These are phyloP conservation scores for Brassicogethes aeneus DNA, from an alignment of 2,888 invertebrate genomes.

Conservation along the genomic window DNA sequence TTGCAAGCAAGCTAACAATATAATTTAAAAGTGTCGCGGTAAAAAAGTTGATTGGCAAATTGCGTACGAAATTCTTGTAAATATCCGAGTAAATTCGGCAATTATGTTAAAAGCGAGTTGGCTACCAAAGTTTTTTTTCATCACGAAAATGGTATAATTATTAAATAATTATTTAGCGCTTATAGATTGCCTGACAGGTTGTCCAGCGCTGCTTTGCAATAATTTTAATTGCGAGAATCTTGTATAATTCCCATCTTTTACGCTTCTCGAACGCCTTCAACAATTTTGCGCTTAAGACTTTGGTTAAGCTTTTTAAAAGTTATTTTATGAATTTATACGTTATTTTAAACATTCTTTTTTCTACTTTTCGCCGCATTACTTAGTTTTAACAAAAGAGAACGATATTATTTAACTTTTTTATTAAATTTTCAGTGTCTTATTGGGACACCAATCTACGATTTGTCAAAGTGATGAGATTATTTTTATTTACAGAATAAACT, in stretches of 20 bases:
- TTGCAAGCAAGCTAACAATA: neutral
- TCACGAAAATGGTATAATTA: neutral
- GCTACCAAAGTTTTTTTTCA: neutral
- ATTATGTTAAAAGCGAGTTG: conserved; percentile 1
- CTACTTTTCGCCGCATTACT: too few species aligned
- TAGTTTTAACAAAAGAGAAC: too few species aligned
- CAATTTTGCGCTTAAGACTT: too few species aligned
- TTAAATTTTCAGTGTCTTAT: too few species aligned
- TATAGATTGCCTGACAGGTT: neutral
- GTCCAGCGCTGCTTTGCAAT: neutral
- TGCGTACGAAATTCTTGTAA: neutral
- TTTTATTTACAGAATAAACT: too few species aligned
- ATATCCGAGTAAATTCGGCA: neutral
- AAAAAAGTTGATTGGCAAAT: neutral
- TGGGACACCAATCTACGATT: too few species aligned
- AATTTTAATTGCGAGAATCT: neutral
- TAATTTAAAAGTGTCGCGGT: neutral
- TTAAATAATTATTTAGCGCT: neutral
- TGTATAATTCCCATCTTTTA: neutral
- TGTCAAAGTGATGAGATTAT: too few species aligned
- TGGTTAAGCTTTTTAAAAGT: too few species aligned
- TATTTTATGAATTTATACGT: too few species aligned
- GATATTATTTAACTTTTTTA: too few species aligned
- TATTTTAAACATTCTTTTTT: too few species aligned
- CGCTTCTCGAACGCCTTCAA: neutral